Evolutionary conservation across 2,797 vertebrate genomes (phyloP), one percentile per base, ranked within the genome.

Genomic region (Lutra lutra): DNA sequence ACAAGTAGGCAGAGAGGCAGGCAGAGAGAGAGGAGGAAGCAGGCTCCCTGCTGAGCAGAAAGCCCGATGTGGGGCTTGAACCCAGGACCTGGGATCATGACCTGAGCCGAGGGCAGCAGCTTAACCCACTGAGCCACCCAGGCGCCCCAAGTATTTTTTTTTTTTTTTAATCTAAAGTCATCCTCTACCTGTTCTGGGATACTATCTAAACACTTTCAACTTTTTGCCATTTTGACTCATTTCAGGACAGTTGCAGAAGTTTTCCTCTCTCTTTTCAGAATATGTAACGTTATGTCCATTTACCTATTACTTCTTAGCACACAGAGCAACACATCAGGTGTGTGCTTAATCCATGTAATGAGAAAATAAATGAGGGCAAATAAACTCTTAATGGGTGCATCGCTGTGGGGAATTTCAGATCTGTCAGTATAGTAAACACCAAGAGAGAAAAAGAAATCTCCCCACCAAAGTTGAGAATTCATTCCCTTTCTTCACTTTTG

Each of bases 351-450:
- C 88, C 58, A 64, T 62, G n/a, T 75, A 78, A 77, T 85, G 17
- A 94, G 25, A 84, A 88, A 93, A 91, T 83, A 75, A 90, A 66
- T 77, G 89, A 94, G 40, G 20, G 14, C 56, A 83, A 96, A 82
- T 40, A 80, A 70, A 40, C 32, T 12, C 32, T 66, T 79, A 40
- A 48, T 91, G 91, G 17, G 18, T 82, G 17, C 0, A 54, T 80
- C 29, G 2, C 40, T 15, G 11, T 38, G n/a, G 48, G 40, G 18
- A 84, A 29, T 68, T 92, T 95, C 86, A 38, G 48, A 46, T 58
- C 46, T 87, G 5, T 78, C 51, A 84, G 35, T 56, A 68, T 38
- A 72, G 7, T 80, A 87, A 96, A 58, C 35, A 62, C 17, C 13
- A 89, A 54, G 15, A 85, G 35, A 89, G 40, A 40, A 8, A 54